Base-by-base conservation (phyloP, 2,888 invertebrate genomes). In the Acleris cristana region DNA sequence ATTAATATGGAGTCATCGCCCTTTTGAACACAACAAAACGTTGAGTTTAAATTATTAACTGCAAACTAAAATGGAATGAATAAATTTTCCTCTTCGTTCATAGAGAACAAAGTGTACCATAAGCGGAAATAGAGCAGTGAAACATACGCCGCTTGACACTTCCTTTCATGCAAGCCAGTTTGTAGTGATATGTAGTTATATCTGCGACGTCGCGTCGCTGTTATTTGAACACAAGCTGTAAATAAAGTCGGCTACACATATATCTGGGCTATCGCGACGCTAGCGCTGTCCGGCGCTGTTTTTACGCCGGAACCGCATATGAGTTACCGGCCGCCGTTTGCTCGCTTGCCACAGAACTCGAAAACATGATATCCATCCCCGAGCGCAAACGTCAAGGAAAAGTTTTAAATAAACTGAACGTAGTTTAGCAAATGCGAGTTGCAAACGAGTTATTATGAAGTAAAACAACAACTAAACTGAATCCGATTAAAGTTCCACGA, bases 251-350 rank as follows among this genome's bases (percentile, higher is more conserved):
- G 70, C 77, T 76, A 80, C 78, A 80, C 80, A 80, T 78, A 78
- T 68, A 68, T 68, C 75, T 76, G 73, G 77, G 80, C 78, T 86
- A 85, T 87, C 85, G 80, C 65, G 76, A 75, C 67, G 71, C 65
- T 69, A 72, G 68, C 70, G 75, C 79, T 77, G 85, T 85, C 86
- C 84, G 83, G 80, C 79, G 82, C 80, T 83, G 88, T 89, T 89
- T 89, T 90, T 88, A 81, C 85, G 80, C 87, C 90, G 90, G 90
- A 90, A 88, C 79, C 76, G 77, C 78, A 81, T 88, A 89, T 90
- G 90, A 90, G 88, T 89, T 89, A 90, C 86, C 77, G 85, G 79
- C 79, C 81, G 79, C 64, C 71, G 61, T 48, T 78, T 71, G 72
- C 87, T 89, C 89, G 87, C 84, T 75, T 69, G 71, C 57, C 40